Base-by-base conservation (phyloP, 2,113 vertebrate genomes). In the Miniopterus natalensis region DNA sequence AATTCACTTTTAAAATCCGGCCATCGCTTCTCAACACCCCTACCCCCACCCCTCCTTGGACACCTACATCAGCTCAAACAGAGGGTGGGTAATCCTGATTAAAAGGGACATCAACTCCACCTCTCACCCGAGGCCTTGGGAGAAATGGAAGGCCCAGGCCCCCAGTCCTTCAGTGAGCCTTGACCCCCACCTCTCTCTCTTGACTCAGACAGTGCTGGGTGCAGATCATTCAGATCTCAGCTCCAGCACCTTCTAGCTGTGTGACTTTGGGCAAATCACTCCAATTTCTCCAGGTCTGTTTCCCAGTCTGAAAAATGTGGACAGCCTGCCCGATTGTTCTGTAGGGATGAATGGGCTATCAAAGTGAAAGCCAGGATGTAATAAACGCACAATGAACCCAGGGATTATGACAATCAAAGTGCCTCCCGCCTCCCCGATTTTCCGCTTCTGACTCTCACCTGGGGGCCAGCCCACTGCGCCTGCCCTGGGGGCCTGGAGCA, bases 381-480 rank as follows among this genome's bases (percentile, higher is more conserved):
- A 49, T 47, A 40, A 66, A 31, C 4, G 8, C 20, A 25, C 90
- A 29, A 2, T 10, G 21, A 79, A 93, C 70, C 27, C 25, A 45
- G 42, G 40, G 29, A 5, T 53, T 17, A 8, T 20, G 29, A 40
- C 2, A 3, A 6, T 45, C n/a, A 0, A 0, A 0, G 5, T 2
- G 31, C 55, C 36, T 42, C 57, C 57, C 5, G 21, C 36, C 29
- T 36, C 57, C 85, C 65, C 0, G 23, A 6, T 5, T 70, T 61
- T 78, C 17, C 0, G 0, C 45, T 51, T 49, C 42, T 21, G 61
- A 20, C 36, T n/a, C 84, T 3, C 18, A 10, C 66, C 27, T 5
- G 20, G 78, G 55, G 55, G 40, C 71, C 71, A 2, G 11, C 25
- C 47, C 51, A 40, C 70, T 1, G 1, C 63, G n/a, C 31, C 87